Percentiles rank a stretch among this genome's conserved stretches.
These are phyloP conservation scores for Dysmachus trigonus DNA, from an alignment of 2,888 invertebrate genomes.

Conservation along the genomic window DNA sequence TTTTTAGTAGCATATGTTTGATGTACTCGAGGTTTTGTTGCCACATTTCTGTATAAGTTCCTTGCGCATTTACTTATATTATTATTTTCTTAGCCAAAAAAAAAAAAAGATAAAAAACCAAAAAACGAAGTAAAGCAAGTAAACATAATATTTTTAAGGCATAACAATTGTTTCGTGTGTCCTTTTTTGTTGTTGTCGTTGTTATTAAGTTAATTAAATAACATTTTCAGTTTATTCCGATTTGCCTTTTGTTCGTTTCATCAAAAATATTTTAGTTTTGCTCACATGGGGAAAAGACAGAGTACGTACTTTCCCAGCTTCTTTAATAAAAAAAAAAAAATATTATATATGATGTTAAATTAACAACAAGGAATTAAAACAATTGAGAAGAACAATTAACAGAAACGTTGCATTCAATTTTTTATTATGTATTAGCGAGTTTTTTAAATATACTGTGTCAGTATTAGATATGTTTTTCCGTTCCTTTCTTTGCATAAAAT, in stretches of 20 bases:
- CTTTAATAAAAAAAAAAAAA: neutral
- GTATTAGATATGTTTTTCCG: neutral
- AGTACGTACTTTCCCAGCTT: constrained; percentile 7
- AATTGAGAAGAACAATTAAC: constrained; percentile 11
- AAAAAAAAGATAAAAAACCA: neutral
- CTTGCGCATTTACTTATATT: neutral
- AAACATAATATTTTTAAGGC: neutral
- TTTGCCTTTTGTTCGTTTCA: constrained; percentile 7
- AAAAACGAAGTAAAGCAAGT: constrained; percentile 14
- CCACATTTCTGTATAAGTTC: constrained; percentile 4
- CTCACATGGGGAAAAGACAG: neutral
- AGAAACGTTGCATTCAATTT: neutral
- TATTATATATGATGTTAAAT: neutral
- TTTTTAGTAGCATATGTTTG: neutral
- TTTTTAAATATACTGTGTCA: neutral
- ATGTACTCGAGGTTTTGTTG: neutral
- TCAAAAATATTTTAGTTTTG: neutral
- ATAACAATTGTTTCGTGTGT: constrained; percentile 40
- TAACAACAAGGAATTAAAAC: constrained; percentile 38
- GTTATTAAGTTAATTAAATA: constrained; percentile 27
- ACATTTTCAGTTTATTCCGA: neutral
- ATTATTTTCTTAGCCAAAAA: neutral
- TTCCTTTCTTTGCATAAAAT: neutral
- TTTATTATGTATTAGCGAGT: neutral
- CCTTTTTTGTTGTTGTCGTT: constrained; percentile 44